Base-by-base conservation (phyloP, 2,797 vertebrate species). In the Enoplosus armatus region DNA sequence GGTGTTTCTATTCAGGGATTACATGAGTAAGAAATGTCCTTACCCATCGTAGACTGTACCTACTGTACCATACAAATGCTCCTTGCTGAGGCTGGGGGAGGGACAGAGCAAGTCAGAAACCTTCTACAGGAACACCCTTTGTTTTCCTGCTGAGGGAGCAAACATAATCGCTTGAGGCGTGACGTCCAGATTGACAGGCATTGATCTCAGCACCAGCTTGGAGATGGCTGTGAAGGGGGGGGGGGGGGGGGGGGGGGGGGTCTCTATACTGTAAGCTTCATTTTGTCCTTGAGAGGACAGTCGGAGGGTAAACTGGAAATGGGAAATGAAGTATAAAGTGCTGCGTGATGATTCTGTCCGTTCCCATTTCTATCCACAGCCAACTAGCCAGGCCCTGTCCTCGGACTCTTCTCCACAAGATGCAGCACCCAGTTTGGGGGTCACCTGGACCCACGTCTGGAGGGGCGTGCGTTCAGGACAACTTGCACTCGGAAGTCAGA, bases 291-390 rank as follows among this genome's bases (percentile, higher is more conserved):
- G 71, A 86, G 67, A 78, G 45, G 66, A 72, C 7, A 24, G 20
- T 63, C 51, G 51, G 50, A 69, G 43, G 80, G 54, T 58, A 54
- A 48, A 54, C 41, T 70, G 60, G 72, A 53, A 72, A 73, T 39
- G 43, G 43, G 39, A 72, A n/a, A 43, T 35, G 62, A 50, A 20
- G 51, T 31, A 58, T 70, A 72, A 85, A 88, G 63, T 70, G 83
- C 83, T 85, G 81, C 65, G 80, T 76, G 86, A 90, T 75, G 77
- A 84, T 73, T 80, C 77, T 89, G 89, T 91, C 89, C 62, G 8
- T 37, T 90, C 75, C 33, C 8, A 78, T 90, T 80, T 81, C 59
- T 26, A 71, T 72, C 75, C 64, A 77, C 26, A n/a, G n/a, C 22
- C 35, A 50, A 55, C 48, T 11, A 18, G 18, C 26, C 35, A 37